Evolutionary conservation across 64 coral and sea anemone species (phyloP).

Genomic region (Catalaphyllia jardinei): DNA sequence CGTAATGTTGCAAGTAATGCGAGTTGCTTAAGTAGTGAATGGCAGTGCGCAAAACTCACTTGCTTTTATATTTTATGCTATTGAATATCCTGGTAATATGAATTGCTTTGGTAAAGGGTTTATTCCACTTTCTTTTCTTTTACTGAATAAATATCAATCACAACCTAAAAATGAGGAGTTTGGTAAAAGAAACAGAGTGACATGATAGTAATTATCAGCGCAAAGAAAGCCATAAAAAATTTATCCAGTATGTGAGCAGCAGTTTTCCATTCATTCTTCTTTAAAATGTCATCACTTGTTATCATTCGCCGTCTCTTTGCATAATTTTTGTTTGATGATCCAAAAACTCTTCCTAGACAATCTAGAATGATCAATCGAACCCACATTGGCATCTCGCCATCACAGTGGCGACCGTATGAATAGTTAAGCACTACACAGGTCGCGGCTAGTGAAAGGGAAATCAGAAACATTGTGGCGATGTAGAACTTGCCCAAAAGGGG

Average conservation of each 20-base stretch:
- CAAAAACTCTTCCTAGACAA: conserved; percentile 49
- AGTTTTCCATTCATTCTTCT: conserved; percentile 47
- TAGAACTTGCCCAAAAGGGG: conserved; percentile 56
- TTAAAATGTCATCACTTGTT: conserved; percentile 7
- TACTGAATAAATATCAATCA: too few species aligned
- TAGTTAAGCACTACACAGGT: conserved; percentile 41
- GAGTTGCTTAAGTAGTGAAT: too few species aligned
- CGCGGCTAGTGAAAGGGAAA: conserved; percentile 26
- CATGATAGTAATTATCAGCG: conserved; percentile 29
- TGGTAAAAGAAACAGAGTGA: conserved; percentile 31
- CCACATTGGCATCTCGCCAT: conserved; percentile 64
- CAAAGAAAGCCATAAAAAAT: conserved; percentile 53
- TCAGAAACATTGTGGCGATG: conserved; percentile 47
- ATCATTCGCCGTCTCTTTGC: conserved; percentile 19
- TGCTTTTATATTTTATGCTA: too few species aligned
- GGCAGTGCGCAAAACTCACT: too few species aligned
- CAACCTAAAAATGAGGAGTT: conserved; percentile 2
- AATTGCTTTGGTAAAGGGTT: too few species aligned
- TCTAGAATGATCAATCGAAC: conserved; percentile 58
- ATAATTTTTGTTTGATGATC: background rate
- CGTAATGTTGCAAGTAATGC: too few species aligned
- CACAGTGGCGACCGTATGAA: background rate
- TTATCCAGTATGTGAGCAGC: conserved; percentile 41
- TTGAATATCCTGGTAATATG: too few species aligned
- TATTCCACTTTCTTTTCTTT: too few species aligned